A percentile compares a stretch with the other conserved stretches of the same genome.
Conservation (phyloP, 2,888 invertebrate genomes). For the Charanyca ferruginea region DNA sequence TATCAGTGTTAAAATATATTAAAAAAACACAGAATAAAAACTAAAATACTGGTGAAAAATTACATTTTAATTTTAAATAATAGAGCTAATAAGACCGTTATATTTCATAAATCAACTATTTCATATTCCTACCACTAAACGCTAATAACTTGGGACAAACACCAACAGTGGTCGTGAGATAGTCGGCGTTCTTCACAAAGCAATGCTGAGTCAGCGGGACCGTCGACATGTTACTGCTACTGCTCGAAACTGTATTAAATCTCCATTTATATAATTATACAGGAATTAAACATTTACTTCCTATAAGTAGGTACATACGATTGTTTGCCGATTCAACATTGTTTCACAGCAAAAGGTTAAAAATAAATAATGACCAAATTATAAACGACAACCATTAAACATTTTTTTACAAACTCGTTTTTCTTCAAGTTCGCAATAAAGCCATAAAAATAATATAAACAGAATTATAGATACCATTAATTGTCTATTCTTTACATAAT, state of each 20-base stretch:
- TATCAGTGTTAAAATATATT: too few relatives aligned
- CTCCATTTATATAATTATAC: constrained; percentile 37
- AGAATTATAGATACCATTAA: constrained; percentile 33
- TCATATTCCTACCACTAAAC: constrained; percentile 11
- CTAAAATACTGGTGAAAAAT: too few relatives aligned
- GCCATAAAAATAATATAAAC: constrained; percentile 30
- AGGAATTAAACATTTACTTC: constrained; percentile 37
- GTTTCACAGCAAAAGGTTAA: constrained; percentile 17
- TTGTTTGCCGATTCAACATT: constrained; percentile 5
- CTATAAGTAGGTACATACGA: constrained; percentile 1
- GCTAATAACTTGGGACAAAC: constrained; percentile 50
- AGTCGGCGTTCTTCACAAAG: constrained; percentile 79
- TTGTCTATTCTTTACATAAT: constrained; percentile 32
- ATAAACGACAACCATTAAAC: constrained; percentile 28
- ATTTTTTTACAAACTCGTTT: constrained; percentile 30
- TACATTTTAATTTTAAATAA: too few relatives aligned
- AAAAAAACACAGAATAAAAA: too few relatives aligned
- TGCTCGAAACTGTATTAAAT: constrained; percentile 43
- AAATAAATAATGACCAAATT: constrained; percentile 13
- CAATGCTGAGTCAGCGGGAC: constrained; percentile 81
- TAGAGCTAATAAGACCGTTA: too few relatives aligned
- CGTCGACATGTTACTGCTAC: constrained; percentile 69
- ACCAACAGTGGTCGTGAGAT: constrained; percentile 74
- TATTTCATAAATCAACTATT: too few relatives aligned
- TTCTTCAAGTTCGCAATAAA: constrained; percentile 23